Conservation (phyloP, 2,888 invertebrate species). For the Litoditis marina region DNA sequence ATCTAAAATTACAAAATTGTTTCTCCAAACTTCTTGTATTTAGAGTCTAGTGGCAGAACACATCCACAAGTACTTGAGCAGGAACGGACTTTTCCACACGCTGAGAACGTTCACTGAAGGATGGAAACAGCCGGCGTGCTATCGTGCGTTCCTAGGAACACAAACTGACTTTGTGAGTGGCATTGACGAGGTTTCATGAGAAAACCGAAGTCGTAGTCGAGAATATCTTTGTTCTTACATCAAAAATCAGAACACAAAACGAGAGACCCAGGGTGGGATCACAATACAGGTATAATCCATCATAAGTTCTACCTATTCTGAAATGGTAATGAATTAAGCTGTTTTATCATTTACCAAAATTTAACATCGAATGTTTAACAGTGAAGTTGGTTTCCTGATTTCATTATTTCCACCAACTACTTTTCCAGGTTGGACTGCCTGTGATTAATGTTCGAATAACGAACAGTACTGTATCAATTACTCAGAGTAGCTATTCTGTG, state of each 20-base stretch:
- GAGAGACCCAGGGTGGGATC: no score
- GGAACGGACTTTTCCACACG: slow-evolving; percentile 3
- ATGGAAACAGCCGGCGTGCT: slow-evolving; percentile 10
- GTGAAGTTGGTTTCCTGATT: no score
- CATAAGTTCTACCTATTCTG: no score
- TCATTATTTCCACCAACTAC: neutral
- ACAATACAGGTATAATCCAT: no score
- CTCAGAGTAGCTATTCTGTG: slow-evolving; percentile 5
- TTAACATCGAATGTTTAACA: no score
- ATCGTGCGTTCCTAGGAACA: slow-evolving; percentile 11
- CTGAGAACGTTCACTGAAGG: slow-evolving; percentile 4
- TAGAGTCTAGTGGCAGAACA: neutral
- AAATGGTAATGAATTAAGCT: no score
- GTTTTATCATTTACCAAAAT: no score
- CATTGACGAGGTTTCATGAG: neutral
- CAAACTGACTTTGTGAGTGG: slow-evolving; percentile 7
- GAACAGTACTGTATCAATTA: slow-evolving; percentile 1
- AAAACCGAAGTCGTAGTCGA: no score
- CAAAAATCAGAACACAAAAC: no score
- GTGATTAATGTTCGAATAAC: neutral
- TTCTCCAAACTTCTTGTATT: no score
- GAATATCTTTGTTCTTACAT: no score
- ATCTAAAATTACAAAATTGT: no score
- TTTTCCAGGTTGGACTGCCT: slow-evolving; percentile 10
- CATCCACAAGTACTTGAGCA: neutral